Evolutionary conservation across 2,888 invertebrate species (phyloP).

Genomic region (Meiosimyza platycephala): DNA sequence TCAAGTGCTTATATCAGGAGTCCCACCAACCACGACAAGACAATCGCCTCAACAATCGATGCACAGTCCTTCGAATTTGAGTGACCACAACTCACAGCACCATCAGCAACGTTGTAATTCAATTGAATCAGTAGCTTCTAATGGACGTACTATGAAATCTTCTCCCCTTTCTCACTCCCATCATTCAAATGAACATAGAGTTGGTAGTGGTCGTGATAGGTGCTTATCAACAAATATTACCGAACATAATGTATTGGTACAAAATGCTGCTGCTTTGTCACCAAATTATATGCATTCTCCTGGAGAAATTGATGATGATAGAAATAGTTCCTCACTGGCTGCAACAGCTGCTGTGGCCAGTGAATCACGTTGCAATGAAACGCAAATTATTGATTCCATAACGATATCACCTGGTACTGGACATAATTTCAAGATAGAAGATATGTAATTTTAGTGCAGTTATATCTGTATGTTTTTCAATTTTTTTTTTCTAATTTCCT

Average conservation of each 20-base stretch:
- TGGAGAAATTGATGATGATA: conserved; percentile 16
- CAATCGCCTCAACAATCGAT: conserved; percentile 51
- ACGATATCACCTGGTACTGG: conserved; percentile 63
- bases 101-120: conserved; percentile 50
- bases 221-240: conserved; percentile 7
- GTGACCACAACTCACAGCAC: conserved; percentile 42
- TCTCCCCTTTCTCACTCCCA: conserved; percentile 42
- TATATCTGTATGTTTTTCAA: background rate
- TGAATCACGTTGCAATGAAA: conserved; percentile 43
- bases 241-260: conserved; percentile 42
- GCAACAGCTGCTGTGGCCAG: conserved; percentile 25
- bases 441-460: conserved; percentile 56
- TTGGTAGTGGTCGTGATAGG: conserved; percentile 29
- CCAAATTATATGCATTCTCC: conserved; percentile 44
- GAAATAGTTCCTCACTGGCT: conserved; percentile 30
- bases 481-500: no score
- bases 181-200: conserved; percentile 37
- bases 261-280: conserved; percentile 46
- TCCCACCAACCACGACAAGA: background rate
- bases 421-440: conserved; percentile 66
- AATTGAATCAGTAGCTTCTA: conserved; percentile 42
- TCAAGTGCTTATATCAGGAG: conserved; percentile 40
- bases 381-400: conserved; percentile 64
- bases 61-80: conserved; percentile 60
- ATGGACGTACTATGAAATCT: conserved; percentile 47